phyloP scores from a whole-genome alignment of 2,888 invertebrate species.

The Dastarcus helophoroides region DNA sequence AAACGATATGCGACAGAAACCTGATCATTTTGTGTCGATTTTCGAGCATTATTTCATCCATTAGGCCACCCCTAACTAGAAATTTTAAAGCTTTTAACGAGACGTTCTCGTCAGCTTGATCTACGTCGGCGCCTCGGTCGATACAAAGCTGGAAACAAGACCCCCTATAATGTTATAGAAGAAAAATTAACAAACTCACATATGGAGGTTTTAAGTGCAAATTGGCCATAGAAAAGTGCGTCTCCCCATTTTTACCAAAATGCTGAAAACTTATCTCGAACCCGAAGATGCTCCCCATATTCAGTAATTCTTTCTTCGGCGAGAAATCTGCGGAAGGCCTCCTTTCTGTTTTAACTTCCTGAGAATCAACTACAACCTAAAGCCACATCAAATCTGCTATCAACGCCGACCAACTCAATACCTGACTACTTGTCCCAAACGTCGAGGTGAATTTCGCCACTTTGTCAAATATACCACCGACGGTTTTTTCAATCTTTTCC shows the following conservation, averaged over 20 bases:
- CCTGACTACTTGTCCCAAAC: too few relatives aligned
- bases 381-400: slow-evolving; percentile 12
- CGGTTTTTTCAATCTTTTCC: slow-evolving; percentile 13
- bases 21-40: too few relatives aligned
- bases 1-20: too few relatives aligned
- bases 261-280: slow-evolving; percentile 20
- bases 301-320: slow-evolving; percentile 20
- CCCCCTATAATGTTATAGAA: too few relatives aligned
- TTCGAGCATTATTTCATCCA: slow-evolving; percentile 9
- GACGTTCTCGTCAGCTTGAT: slow-evolving; percentile 20
- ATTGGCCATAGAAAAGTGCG: slow-evolving; percentile 18
- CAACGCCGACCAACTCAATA: too few relatives aligned
- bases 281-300: slow-evolving; percentile 20
- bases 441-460: too few relatives aligned
- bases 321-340: slow-evolving; percentile 6
- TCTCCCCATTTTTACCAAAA: slow-evolving; percentile 14
- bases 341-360: slow-evolving; percentile 9
- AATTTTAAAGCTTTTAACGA: slow-evolving; percentile 20
- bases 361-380: slow-evolving; percentile 13
- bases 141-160: slow-evolving; percentile 24
- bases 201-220: slow-evolving; percentile 22
- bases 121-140: slow-evolving; percentile 19
- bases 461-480: slow-evolving; percentile 21
- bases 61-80: slow-evolving; percentile 14
- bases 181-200: slow-evolving; percentile 16